Evolutionary conservation across 2,113 vertebrate species (phyloP).

Genomic region (Petrocephalus zakoni): DNA sequence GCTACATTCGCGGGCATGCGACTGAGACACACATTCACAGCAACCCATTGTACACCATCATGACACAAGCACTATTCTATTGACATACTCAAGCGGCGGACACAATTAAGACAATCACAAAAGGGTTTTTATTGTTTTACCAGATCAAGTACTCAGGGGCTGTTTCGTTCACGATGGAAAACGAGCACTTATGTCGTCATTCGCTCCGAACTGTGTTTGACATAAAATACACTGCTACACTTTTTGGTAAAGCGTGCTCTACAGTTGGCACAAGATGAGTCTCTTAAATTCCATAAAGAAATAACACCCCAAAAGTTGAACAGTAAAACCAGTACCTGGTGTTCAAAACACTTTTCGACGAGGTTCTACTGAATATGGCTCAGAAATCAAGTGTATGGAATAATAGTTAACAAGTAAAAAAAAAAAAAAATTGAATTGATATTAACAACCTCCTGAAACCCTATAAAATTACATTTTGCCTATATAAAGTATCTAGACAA

Average conservation of each 20-base stretch:
- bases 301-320: neutral
- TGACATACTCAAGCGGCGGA: neutral
- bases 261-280: neutral
- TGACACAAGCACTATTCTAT: neutral
- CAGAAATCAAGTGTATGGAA: neutral
- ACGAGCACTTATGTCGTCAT: neutral
- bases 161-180: neutral
- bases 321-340: neutral
- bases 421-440: neutral
- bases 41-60: neutral
- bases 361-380: slow-evolving; percentile 6
- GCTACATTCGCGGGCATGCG: neutral
- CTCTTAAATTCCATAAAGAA: neutral
- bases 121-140: neutral
- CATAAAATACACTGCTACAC: neutral
- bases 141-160: neutral
- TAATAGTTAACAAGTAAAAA: neutral
- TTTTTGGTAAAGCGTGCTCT: neutral
- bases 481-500: neutral
- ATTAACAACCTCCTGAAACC: neutral
- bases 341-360: neutral
- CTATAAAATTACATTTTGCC: neutral
- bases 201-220: neutral
- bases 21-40: neutral
- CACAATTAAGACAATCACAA: neutral